Evolutionary conservation across 2,113 vertebrate genomes (phyloP).

Genomic region (human (Homo sapiens)): GRCh38 chr3:169239501-169240000

Average conservation of each 20-base stretch:
- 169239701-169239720: conserved; percentile 55
- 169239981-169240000: conserved; percentile 81
- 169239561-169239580: conserved; percentile 50
- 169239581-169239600: conserved; percentile 49
- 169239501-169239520: conserved; percentile 61
- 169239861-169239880: conserved; percentile 74
- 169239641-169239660: conserved; percentile 40
- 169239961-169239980: conserved; percentile 84
- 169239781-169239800: conserved; percentile 34
- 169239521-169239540: conserved; percentile 58
- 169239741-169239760: conserved; percentile 44
- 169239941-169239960: conserved; percentile 83
- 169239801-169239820: conserved; percentile 54
- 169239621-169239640: conserved; percentile 6
- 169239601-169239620: conserved; percentile 43
- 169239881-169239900: conserved; percentile 76
- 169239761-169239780: conserved; percentile 65
- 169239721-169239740: conserved; percentile 12
- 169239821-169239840: conserved; percentile 49
- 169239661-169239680: background rate
- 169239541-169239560: conserved; percentile 44
- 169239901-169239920: conserved; percentile 77
- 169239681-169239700: conserved; percentile 45
- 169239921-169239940: conserved; percentile 80
- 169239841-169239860: conserved; percentile 69